These are phyloP conservation scores for Serrognathus titanus DNA, from an alignment of 2,888 invertebrate genomes.

Conservation along the genomic window DNA sequence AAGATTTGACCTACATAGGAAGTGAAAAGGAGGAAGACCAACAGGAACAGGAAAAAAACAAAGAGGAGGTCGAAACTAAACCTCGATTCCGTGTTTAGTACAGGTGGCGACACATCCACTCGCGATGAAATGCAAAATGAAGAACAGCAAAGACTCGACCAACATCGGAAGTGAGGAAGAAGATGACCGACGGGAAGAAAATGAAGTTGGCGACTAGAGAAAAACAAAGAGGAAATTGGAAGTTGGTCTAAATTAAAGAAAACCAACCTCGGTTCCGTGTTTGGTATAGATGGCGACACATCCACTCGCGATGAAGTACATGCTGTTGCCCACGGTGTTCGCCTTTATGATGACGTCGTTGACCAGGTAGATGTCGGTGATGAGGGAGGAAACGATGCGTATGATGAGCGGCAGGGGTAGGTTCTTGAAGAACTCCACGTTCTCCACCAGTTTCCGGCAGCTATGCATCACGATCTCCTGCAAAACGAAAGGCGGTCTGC, in stretches of 20 bases:
- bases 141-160: constrained; percentile 53
- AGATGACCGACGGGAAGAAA: constrained; percentile 50
- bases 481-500: too few relatives aligned
- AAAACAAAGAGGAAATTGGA: background rate
- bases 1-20: too few relatives aligned
- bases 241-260: background rate
- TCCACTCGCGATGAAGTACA: constrained; percentile 58
- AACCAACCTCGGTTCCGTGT: constrained; percentile 46
- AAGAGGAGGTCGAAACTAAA: too few relatives aligned
- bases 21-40: too few relatives aligned
- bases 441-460: constrained; percentile 54
- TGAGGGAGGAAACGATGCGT: constrained; percentile 51
- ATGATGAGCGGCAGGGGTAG: constrained; percentile 50
- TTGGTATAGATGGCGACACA: constrained; percentile 55
- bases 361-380: constrained; percentile 52
- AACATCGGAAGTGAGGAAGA: constrained; percentile 55
- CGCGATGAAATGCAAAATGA: constrained; percentile 58
- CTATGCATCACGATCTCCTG: constrained; percentile 55
- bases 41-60: too few relatives aligned
- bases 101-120: constrained; percentile 56
- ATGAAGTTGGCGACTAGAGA: constrained; percentile 38
- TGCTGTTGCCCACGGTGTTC: constrained; percentile 52
- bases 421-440: constrained; percentile 54
- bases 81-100: constrained; percentile 50
- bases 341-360: constrained; percentile 55